Evolutionary conservation across 2,888 invertebrate species (phyloP), one percentile per base, ranked within the genome.

Genomic region (Zele albiditarsus): DNA sequence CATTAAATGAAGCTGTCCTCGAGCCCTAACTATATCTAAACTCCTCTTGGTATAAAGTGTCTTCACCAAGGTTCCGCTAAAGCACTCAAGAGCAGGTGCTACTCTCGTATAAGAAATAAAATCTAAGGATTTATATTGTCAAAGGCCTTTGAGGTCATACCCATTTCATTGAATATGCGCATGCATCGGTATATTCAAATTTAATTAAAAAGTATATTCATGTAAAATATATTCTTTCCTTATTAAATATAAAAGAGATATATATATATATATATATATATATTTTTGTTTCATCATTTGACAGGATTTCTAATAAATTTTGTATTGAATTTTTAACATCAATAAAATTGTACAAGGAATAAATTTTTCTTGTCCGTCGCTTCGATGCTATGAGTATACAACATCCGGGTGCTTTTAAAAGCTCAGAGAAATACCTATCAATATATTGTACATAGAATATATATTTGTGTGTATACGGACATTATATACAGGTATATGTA

Each of bases 391-490:
- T 79, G 78, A 6, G 20, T n/a, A 20, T 20, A 53, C n/a, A 53
- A 20, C 10, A 23, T 2, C 79, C 79, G 78, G 77, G 80, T 78
- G 84, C 85, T 87, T 87, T 84, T 81, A 85, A 86, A 86, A 87
- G 87, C 85, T 85, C 79, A 82, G 82, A 81, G 83, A 85, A 83
- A 77, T 81, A 77, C 77, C 74, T 75, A 79, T 53, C 53, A 8
- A 53, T 53, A 46, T 46, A 53, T 53, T 53, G 53, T 53, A 78
- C 67, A 79, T 78, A 75, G 62, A 78, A 71, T 77, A 63, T 63
- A 63, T 25, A 65, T 66, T 25, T n/a, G 33, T 28, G 58, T 67
- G 42, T 67, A 67, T 65, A 57, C 66, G 25, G 33, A 38, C 42
- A 42, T 63, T 23, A 63, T 63, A 66, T 66, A 38, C 23, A 38